Percentiles rank a stretch among this genome's conserved stretches.
These are phyloP conservation scores for Atrina japonica DNA, from an alignment of 2,888 invertebrate genomes.

Conservation along the genomic window DNA sequence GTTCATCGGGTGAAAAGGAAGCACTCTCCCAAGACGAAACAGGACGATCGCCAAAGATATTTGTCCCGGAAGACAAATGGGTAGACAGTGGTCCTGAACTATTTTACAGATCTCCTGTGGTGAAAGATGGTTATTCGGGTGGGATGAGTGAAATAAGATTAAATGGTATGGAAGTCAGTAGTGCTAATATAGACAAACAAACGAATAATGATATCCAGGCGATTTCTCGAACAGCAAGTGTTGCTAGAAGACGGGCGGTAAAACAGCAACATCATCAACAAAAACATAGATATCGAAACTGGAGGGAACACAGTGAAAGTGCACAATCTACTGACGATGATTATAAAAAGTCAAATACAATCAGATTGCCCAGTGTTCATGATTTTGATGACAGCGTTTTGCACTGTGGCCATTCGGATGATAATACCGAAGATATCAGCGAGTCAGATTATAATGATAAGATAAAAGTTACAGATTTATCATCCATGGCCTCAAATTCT, in stretches of 20 bases:
- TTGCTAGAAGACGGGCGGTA: conserved; percentile 15
- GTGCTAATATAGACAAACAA: not conserved
- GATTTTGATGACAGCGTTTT: conserved; percentile 38
- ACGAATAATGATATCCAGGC: not conserved
- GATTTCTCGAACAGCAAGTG: conserved; percentile 7
- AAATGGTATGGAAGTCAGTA: not conserved
- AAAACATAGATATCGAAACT: conserved; percentile 5
- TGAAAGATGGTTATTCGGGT: not conserved
- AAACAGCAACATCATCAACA: conserved; percentile 3
- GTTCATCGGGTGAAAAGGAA: not conserved
- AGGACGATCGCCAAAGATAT: not conserved
- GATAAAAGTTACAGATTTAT: not conserved
- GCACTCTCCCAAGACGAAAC: not conserved
- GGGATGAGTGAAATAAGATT: conserved; percentile 6
- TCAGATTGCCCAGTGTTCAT: conserved; percentile 48
- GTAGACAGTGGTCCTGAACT: not conserved
- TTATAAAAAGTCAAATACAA: conserved; percentile 27
- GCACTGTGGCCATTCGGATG: conserved; percentile 12
- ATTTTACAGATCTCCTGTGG: conserved; percentile 3
- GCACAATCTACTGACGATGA: not conserved
- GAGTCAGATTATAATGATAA: not conserved
- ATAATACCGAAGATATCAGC: conserved; percentile 18
- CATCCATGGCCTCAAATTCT: not conserved
- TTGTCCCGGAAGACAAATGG: too few relatives aligned
- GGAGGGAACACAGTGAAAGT: conserved; percentile 17